A percentile compares a stretch with the other conserved stretches of the same genome.
These are phyloP conservation scores for Pachypeltis micranthus DNA, from an alignment of 1,140 invertebrate genomes.

Conservation along the genomic window DNA sequence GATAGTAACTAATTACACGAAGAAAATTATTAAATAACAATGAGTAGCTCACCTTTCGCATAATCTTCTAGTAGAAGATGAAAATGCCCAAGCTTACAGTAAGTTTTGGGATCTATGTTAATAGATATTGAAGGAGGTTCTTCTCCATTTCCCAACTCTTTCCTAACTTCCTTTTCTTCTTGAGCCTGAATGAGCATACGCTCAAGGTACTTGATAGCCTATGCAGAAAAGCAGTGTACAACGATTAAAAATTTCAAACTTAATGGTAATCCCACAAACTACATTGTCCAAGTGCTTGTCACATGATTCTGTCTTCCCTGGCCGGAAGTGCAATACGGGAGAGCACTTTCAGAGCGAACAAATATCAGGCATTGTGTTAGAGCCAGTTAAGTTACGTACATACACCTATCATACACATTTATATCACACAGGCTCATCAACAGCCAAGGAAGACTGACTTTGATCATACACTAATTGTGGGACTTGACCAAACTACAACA, in stretches of 20 bases:
- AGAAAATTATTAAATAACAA: too few relatives aligned
- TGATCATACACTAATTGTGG: not conserved
- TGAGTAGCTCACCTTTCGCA: slow-evolving; percentile 71
- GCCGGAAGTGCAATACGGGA: too few relatives aligned
- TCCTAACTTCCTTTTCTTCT: slow-evolving; percentile 36
- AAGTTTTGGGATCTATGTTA: slow-evolving; percentile 77
- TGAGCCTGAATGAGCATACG: slow-evolving; percentile 62
- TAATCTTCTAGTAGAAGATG: slow-evolving; percentile 83
- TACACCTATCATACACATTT: too few relatives aligned
- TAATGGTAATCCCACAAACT: too few relatives aligned
- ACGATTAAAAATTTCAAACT: slow-evolving; percentile 12
- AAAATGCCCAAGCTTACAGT: slow-evolving; percentile 87
- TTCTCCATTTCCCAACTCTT: slow-evolving; percentile 30
- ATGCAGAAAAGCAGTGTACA: slow-evolving; percentile 26
- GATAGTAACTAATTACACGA: too few relatives aligned
- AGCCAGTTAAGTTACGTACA: too few relatives aligned
- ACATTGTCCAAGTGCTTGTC: too few relatives aligned
- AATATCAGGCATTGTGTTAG: too few relatives aligned
- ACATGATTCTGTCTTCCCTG: too few relatives aligned
- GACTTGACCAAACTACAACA: not conserved
- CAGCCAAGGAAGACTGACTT: not conserved
- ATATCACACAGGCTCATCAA: too few relatives aligned
- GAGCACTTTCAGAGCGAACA: too few relatives aligned
- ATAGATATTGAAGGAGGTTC: slow-evolving; percentile 43
- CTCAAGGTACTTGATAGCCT: slow-evolving; percentile 70